Base-by-base conservation (phyloP, 2,888 invertebrate genomes). In the Andrena minutula region DNA sequence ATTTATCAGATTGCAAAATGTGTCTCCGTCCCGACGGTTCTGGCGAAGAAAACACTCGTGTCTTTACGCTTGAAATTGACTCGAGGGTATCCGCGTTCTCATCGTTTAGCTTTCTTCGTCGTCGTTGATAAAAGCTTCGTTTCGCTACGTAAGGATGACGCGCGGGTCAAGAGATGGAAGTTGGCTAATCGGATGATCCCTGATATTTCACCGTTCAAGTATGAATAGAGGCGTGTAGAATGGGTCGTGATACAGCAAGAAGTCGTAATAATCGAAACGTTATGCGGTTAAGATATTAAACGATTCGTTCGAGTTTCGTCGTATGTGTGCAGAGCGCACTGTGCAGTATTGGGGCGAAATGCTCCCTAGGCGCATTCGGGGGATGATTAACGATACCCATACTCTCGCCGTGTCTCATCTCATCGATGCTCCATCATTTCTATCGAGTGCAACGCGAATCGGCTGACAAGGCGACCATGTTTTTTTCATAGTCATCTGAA, bases 391-490 rank as follows among this genome's bases (percentile, higher is more conserved):
- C 41, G 41, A 41, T 16, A 16, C 41, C 41, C 41, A 41, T 5
- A 41, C 41, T 12, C 41, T 41, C 41, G 41, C 41, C 41, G 41
- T 5, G 41, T 41, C 41, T 41, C 41, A 5, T 41, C 41, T 56
- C 69, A 16, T 30, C 20, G 69, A 56, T 8, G 35, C 35, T 69
- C n/a, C 16, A n/a, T 65, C 4, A 28, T 65, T 65, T 49, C 41
- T 23, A 64, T 64, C 26, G 47, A 35, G 12, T 16, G 68, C 16
- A 4, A 41, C 41, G 4, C 41, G 41, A 41, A 16, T 26, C 56
- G 16, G 23, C 53, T 12, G 26, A 16, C 64, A 3, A 16, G 16
- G 64, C 47, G 4, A 16, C 28, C 64, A 20, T 63, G 35, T 65
- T 65, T 65, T 23, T 28, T 8, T 26, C 6, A 56, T 20, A 56